Evolutionary conservation across 92 coral and sea anemone species (phyloP).

Genomic region (Porites lobata): DNA sequence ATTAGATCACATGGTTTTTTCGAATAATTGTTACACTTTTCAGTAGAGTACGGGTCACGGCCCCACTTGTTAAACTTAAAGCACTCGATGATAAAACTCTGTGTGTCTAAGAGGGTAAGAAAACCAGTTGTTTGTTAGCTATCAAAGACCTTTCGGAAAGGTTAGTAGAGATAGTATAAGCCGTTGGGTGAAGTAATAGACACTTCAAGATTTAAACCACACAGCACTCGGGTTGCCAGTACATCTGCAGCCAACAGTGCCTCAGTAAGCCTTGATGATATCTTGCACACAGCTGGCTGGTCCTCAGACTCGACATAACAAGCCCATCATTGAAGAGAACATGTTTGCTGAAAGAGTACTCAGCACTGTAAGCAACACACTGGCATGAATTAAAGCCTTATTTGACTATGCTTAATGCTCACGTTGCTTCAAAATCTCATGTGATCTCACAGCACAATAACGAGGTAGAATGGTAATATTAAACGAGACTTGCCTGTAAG

Average conservation of each 20-base stretch:
- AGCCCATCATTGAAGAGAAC: slow-evolving; percentile 13
- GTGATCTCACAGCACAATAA: slow-evolving; percentile 16
- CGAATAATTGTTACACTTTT: slow-evolving; percentile 23
- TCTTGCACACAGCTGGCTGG: slow-evolving; percentile 50
- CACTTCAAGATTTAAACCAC: slow-evolving; percentile 35
- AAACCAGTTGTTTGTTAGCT: slow-evolving; percentile 36
- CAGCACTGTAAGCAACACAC: slow-evolving; percentile 31
- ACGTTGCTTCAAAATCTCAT: slow-evolving; percentile 15
- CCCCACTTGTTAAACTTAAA: too few relatives aligned
- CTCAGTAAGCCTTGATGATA: background rate
- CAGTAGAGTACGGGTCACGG: background rate
- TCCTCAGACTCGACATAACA: slow-evolving; percentile 42
- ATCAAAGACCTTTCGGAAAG: background rate
- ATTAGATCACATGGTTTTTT: slow-evolving; percentile 24
- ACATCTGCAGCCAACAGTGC: slow-evolving; percentile 56
- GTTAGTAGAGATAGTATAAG: background rate
- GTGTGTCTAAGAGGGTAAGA: slow-evolving; percentile 37
- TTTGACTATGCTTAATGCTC: background rate
- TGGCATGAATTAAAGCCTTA: background rate
- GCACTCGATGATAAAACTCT: too few relatives aligned
- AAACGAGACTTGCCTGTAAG: background rate
- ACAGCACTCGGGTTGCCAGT: slow-evolving; percentile 55
- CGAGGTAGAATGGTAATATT: slow-evolving; percentile 5
- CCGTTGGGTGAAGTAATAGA: background rate
- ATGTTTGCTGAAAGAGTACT: slow-evolving; percentile 8